phyloP scores from a whole-genome alignment of 1,140 invertebrate species.

The Vanessa tameamea region DNA sequence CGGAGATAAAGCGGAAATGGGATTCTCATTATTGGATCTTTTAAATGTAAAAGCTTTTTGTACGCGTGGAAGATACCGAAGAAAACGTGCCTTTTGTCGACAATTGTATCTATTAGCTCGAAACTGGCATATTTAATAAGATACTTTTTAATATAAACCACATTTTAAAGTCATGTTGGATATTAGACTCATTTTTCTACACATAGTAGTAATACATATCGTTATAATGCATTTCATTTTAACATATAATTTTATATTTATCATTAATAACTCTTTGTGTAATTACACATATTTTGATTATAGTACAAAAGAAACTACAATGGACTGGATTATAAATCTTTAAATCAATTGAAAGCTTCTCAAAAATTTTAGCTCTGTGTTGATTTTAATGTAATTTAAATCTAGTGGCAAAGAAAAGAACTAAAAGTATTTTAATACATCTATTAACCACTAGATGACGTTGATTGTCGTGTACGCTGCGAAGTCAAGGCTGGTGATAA shows the following conservation, averaged over 20 bases:
- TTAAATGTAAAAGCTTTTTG: constrained; percentile 17
- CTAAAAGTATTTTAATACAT: not conserved
- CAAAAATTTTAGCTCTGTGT: not conserved
- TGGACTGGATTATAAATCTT: no score
- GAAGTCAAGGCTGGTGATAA: not conserved
- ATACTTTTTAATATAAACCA: no score
- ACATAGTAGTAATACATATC: no score
- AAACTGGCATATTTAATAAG: no score
- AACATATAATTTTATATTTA: no score
- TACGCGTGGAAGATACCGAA: not conserved
- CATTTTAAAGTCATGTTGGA: no score
- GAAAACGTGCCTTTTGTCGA: not conserved
- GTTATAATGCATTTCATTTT: no score
- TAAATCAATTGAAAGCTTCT: no score
- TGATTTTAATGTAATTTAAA: not conserved
- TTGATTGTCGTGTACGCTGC: not conserved
- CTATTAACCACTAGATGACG: not conserved
- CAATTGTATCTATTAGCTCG: not conserved
- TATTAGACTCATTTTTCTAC: no score
- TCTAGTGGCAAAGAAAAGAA: not conserved
- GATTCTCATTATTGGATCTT: constrained; percentile 20
- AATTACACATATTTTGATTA: no score
- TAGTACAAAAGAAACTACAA: no score
- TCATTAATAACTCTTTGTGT: no score
- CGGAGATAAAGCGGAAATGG: constrained; percentile 10